Evolutionary conservation across 2,888 invertebrate species (phyloP).

Genomic region (Eristalis tenax): DNA sequence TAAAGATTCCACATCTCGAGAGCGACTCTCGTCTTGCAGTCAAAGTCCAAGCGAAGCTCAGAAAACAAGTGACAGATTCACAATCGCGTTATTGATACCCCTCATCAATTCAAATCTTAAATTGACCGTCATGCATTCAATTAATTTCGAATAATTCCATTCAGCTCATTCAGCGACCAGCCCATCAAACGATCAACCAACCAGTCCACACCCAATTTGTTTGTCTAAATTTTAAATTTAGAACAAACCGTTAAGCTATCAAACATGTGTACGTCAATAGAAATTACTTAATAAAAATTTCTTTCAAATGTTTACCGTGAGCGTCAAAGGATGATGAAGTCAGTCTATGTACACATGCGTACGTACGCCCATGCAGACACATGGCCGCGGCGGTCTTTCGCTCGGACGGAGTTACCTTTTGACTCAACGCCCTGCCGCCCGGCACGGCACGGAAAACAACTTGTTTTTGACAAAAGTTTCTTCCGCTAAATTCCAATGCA

Average conservation of each 20-base stretch:
- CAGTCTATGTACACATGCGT: not conserved
- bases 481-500: constrained; percentile 8
- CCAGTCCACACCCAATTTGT: not conserved
- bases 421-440: not conserved
- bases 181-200: not conserved
- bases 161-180: not conserved
- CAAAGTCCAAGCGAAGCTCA: too few relatives aligned
- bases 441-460: not conserved
- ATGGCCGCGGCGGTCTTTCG: not conserved
- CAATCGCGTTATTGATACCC: not conserved
- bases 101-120: not conserved
- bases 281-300: not conserved
- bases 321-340: not conserved
- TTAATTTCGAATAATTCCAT: constrained; percentile 13
- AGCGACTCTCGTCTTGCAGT: too few relatives aligned
- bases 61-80: too few relatives aligned
- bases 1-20: too few relatives aligned
- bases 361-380: not conserved
- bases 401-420: not conserved
- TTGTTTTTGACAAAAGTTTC: not conserved
- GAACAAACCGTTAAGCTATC: not conserved
- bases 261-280: not conserved
- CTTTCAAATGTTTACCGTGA: not conserved
- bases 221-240: not conserved
- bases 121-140: not conserved